Evolutionary conservation across 2,797 vertebrate species (phyloP).

Genomic region (Semotilus atromaculatus): DNA sequence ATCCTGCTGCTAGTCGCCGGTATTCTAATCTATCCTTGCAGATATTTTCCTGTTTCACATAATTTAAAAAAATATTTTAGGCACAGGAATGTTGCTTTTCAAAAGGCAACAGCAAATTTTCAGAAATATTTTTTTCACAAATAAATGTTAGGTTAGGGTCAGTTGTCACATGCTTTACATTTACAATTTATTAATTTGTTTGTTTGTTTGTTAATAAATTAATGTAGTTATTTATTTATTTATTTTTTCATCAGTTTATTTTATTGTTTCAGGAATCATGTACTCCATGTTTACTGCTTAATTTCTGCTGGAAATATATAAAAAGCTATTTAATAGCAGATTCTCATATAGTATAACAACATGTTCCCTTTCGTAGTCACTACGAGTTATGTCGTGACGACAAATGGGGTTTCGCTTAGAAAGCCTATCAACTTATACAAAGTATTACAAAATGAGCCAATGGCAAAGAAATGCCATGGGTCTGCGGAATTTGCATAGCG

Average conservation of each 20-base stretch:
- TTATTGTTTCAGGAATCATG: neutral
- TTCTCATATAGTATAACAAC: too few species aligned
- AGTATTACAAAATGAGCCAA: too few species aligned
- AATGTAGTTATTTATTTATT: too few species aligned
- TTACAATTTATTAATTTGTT: neutral
- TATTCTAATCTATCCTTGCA: neutral
- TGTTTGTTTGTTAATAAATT: neutral
- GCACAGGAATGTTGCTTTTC: neutral
- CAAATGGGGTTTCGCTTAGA: too few species aligned
- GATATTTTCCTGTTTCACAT: neutral
- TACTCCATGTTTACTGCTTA: too few species aligned
- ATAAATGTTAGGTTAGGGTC: neutral
- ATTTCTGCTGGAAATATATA: neutral
- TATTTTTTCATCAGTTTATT: neutral
- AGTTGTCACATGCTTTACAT: neutral
- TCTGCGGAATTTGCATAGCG: too few species aligned
- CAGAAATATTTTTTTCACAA: neutral
- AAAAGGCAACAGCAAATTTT: neutral
- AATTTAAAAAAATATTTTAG: neutral
- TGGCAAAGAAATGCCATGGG: too few species aligned
- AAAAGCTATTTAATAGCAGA: too few species aligned
- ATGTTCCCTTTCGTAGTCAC: too few species aligned
- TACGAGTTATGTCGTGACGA: too few species aligned
- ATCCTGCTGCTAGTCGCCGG: conserved; percentile 15
- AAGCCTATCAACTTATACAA: too few species aligned